Conservation (phyloP, 2,888 invertebrate species). For the Dasysyrphus albostriatus region DNA sequence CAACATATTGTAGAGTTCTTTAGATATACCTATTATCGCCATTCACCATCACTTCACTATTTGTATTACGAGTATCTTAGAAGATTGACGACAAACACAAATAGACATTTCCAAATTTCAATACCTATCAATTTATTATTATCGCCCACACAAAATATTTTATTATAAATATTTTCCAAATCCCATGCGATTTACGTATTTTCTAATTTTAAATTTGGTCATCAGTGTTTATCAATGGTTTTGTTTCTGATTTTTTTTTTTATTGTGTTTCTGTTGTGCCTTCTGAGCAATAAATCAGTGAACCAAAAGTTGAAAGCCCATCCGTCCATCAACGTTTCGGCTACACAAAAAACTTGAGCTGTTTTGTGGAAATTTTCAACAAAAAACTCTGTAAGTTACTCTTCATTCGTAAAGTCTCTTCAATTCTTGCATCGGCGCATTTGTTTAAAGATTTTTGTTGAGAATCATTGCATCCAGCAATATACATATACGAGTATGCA, state of each 20-base stretch:
- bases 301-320: neutral
- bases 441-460: neutral
- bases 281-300: neutral
- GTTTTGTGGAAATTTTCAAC: neutral
- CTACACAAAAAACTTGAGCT: neutral
- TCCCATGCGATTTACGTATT: constrained; percentile 16
- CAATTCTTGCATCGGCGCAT: constrained; percentile 40
- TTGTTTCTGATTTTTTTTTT: too few relatives aligned
- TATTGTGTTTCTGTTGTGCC: neutral
- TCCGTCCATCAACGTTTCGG: neutral
- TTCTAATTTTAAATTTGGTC: constrained; percentile 59
- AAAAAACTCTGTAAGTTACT: neutral
- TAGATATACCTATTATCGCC: too few relatives aligned
- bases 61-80: neutral
- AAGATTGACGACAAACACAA: neutral
- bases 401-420: constrained; percentile 40
- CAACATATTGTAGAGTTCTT: constrained; percentile 5
- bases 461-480: constrained; percentile 27
- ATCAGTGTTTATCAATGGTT: constrained; percentile 46
- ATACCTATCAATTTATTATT: neutral
- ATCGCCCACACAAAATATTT: neutral
- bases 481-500: too few relatives aligned
- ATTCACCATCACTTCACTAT: neutral
- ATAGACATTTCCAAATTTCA: neutral
- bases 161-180: neutral